A percentile compares a stretch with the other conserved stretches of the same genome.
Conservation (phyloP, 2,797 vertebrate genomes). For the Clarias platycephalus region DNA sequence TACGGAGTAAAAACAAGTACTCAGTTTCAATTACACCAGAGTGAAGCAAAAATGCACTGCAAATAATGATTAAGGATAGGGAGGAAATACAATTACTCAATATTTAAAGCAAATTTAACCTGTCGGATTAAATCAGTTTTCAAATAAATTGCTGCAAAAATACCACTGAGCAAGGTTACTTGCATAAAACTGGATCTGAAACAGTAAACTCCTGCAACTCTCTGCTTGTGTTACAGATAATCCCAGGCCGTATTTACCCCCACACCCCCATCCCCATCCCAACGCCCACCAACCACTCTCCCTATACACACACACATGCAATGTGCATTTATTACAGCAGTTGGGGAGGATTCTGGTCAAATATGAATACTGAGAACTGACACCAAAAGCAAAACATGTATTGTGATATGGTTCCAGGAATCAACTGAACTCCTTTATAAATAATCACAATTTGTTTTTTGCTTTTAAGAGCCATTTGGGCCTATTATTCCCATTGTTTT, state of each 20-base stretch:
- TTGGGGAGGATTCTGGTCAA: constrained; percentile 15
- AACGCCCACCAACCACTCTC: background rate
- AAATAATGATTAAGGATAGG: background rate
- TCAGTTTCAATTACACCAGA: background rate
- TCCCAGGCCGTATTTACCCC: constrained; percentile 28
- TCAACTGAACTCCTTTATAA: constrained; percentile 43
- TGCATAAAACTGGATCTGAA: constrained; percentile 8
- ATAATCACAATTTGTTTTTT: constrained; percentile 51
- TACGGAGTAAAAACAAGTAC: background rate
- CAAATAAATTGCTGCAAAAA: background rate
- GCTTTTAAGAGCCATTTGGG: constrained; percentile 48
- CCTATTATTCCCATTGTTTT: constrained; percentile 51
- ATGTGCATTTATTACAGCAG: background rate
- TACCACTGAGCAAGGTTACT: background rate
- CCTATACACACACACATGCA: background rate
- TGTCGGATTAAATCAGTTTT: background rate
- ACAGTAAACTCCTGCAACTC: constrained; percentile 17
- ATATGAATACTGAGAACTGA: constrained; percentile 33
- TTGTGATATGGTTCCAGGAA: constrained; percentile 44
- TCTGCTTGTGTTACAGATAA: constrained; percentile 30
- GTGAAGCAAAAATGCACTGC: background rate
- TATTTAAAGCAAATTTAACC: background rate
- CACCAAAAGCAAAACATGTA: constrained; percentile 50
- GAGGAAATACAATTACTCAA: background rate
- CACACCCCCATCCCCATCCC: too few species aligned